Conservation (phyloP, 2,113 vertebrate species). For the Sitta europaea region DNA sequence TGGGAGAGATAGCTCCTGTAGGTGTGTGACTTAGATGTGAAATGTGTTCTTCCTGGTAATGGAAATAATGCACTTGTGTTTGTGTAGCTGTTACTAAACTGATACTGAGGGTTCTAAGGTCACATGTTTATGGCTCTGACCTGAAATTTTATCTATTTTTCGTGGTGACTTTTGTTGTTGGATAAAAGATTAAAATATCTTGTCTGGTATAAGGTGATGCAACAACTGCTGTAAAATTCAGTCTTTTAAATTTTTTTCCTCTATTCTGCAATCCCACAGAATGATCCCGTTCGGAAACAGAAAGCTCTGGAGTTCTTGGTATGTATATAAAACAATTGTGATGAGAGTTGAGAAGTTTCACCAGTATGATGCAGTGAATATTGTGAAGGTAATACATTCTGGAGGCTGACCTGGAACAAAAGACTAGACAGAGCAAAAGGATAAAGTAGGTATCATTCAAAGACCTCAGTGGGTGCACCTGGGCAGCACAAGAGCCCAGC, state of each 20-base stretch:
- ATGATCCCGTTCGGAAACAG: constrained; percentile 35
- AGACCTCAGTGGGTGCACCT: no score
- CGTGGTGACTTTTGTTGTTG: background rate
- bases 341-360: background rate
- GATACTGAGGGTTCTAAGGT: background rate
- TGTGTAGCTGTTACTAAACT: background rate
- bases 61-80: background rate
- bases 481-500: no score
- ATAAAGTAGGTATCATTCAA: no score
- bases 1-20: background rate
- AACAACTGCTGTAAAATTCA: background rate
- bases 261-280: background rate
- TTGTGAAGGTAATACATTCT: no score
- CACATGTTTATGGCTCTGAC: background rate
- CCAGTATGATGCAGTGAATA: background rate
- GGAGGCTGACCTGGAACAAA: no score
- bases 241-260: background rate
- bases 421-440: no score
- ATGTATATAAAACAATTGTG: background rate
- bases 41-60: background rate
- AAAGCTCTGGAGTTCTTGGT: constrained; percentile 61
- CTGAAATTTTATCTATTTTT: background rate
- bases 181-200: background rate
- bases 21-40: background rate
- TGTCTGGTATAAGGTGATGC: background rate